Evolutionary conservation across 2,797 vertebrate species (phyloP), one percentile per base, ranked within the genome.

Genomic region (Dendrocincla fuliginosa): DNA sequence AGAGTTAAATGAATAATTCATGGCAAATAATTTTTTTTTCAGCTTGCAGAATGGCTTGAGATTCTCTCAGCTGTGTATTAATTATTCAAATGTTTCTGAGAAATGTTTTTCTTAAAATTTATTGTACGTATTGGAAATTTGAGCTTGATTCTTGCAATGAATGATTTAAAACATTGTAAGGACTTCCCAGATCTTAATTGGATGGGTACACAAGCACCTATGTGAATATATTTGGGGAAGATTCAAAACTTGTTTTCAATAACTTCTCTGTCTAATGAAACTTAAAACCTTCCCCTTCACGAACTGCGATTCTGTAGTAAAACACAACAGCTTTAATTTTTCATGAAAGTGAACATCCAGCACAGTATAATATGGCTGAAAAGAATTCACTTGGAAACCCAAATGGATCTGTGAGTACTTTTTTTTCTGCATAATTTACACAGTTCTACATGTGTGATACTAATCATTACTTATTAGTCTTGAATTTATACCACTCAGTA

Each of bases 21-120:
- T 86, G 17, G 28, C 1, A 92, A 92, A 73, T 74, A 49, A 6
- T 25, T 28, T 69, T 42, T 37, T 90, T 82, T 20, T 46, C 73
- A 55, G 42, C 79, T 76, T 69, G 55, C 41, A 39, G 87, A 86
- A 88, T 76, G 79, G 57, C 65, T 93, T 89, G 82, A 93, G 82
- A 91, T 89, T 85, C 82, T 94, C 65, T 94, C 91, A 73, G 20
- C 50, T 69, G 37, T 56, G 37, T 86, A 94, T 96, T 94, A 96
- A 96, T 95, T 95, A 96, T 96, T 96, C 79, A 94, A 23, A 78
- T 88, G 79, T 92, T 92, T 95, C 92, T 93, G 79, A 92, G 77
- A 74, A 87, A 47, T 63, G 37, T 75, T 93, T 89, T 87, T 25
- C 5, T 37, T 82, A 64, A 83, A 87, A 50, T 87, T 93, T 61